Evolutionary conservation across 2,888 invertebrate genomes (phyloP).

Genomic region (Eugnorisma glareosa): DNA sequence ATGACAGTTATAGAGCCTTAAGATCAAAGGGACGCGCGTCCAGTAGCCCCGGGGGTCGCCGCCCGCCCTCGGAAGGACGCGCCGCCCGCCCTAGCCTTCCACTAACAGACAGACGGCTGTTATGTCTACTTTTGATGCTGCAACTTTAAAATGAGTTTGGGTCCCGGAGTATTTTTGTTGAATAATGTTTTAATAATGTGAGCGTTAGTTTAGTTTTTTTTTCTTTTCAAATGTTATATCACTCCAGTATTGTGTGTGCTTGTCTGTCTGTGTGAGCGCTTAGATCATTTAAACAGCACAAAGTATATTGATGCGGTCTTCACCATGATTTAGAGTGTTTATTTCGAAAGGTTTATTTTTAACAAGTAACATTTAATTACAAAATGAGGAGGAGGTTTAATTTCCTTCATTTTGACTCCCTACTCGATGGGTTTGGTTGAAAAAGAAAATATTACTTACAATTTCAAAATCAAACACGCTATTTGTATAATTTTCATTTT

Average conservation of each 20-base stretch:
- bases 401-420: too few species aligned
- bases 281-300: neutral
- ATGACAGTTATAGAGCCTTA: conserved; percentile 27
- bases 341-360: neutral
- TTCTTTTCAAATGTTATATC: neutral
- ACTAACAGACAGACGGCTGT: conserved; percentile 34
- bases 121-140: conserved; percentile 17
- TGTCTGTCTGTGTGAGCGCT: neutral
- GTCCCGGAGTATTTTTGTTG: neutral
- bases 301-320: neutral
- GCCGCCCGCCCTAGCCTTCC: conserved; percentile 70
- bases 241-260: neutral
- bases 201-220: neutral
- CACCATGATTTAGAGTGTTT: neutral
- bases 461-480: neutral
- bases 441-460: too few species aligned
- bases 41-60: conserved; percentile 52
- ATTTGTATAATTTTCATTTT: neutral
- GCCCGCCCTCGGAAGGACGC: conserved; percentile 73
- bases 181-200: conserved; percentile 1
- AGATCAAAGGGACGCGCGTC: conserved; percentile 31
- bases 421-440: too few species aligned
- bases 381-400: too few species aligned
- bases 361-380: too few species aligned
- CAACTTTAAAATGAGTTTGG: conserved; percentile 2